Conservation (phyloP, 2,888 invertebrate species). For the Limenitis camilla region DNA sequence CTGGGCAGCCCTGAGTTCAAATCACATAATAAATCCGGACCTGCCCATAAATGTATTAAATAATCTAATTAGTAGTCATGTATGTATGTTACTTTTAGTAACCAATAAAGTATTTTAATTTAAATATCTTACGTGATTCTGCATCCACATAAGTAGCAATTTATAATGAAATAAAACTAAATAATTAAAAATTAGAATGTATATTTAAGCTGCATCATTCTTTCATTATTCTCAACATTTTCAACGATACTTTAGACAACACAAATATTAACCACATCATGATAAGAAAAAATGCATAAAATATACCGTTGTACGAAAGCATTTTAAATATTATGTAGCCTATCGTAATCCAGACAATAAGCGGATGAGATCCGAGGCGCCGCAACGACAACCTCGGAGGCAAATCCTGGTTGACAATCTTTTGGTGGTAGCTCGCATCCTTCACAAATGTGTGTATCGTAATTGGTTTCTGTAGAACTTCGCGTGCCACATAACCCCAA, state of each 20-base stretch:
- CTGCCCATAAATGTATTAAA: too few relatives aligned
- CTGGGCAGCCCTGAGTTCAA: too few relatives aligned
- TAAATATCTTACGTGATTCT: too few relatives aligned
- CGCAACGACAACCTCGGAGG: slow-evolving; percentile 81
- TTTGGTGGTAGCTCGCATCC: slow-evolving; percentile 70
- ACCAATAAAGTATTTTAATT: too few relatives aligned
- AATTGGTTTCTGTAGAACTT: slow-evolving; percentile 77
- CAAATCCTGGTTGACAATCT: slow-evolving; percentile 70
- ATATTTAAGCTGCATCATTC: slow-evolving; percentile 22
- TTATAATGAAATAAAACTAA: slow-evolving; percentile 2
- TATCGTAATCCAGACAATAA: slow-evolving; percentile 69
- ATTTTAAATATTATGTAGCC: slow-evolving; percentile 69
- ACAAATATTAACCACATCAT: slow-evolving; percentile 65
- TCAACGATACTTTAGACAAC: slow-evolving; percentile 61
- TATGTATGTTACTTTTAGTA: too few relatives aligned
- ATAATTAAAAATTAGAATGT: slow-evolving; percentile 15
- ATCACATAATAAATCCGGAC: too few relatives aligned
- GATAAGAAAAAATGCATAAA: slow-evolving; percentile 62
- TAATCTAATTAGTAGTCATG: too few relatives aligned
- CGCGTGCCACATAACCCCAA: slow-evolving; percentile 76
- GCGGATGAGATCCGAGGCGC: slow-evolving; percentile 77
- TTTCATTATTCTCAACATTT: slow-evolving; percentile 45
- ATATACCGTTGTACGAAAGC: slow-evolving; percentile 68
- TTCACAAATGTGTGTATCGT: slow-evolving; percentile 78
- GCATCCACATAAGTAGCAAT: too few relatives aligned